phyloP scores from a whole-genome alignment of 2,113 vertebrate species.

The Salvelinus alpinus region DNA sequence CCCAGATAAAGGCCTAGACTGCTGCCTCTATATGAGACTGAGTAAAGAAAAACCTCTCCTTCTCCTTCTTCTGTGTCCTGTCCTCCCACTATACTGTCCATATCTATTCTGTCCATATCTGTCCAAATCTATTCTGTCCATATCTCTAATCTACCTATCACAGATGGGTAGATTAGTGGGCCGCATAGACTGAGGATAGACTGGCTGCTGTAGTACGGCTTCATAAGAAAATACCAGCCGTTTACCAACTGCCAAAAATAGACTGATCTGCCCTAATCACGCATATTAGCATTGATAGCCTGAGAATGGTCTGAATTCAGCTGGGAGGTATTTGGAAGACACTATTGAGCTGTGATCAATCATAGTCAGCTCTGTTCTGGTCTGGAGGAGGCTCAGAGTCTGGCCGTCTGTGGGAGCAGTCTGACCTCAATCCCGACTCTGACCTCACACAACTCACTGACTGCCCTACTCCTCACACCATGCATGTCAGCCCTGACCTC shows the following conservation, averaged over 20 bases:
- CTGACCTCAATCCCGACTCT: conserved; percentile 39
- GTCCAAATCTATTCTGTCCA: background rate
- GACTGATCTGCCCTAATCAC: too few species aligned
- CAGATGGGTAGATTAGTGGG: too few species aligned
- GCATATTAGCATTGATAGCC: conserved; percentile 35
- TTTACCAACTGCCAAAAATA: too few species aligned
- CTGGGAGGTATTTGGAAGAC: conserved; percentile 57
- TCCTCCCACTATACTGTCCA: conserved; percentile 8
- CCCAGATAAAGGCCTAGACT: background rate
- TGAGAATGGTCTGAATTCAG: conserved; percentile 39
- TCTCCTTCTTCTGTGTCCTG: conserved; percentile 20
- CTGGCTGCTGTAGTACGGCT: too few species aligned
- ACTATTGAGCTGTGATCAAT: conserved; percentile 67
- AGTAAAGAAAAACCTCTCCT: background rate
- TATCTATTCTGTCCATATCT: background rate
- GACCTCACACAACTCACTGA: conserved; percentile 12
- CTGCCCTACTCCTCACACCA: conserved; percentile 12
- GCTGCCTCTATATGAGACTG: too few species aligned
- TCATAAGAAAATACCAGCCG: too few species aligned
- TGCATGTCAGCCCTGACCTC: background rate
- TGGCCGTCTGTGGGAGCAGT: conserved; percentile 12
- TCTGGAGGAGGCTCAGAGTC: conserved; percentile 26
- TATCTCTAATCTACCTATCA: background rate
- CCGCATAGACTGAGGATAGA: too few species aligned
- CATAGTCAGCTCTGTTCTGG: conserved; percentile 39